Percentiles rank a stretch among this genome's conserved stretches.
phyloP scores from a whole-genome alignment of 2,888 invertebrate genomes.

The Drosophila setosimentum region DNA sequence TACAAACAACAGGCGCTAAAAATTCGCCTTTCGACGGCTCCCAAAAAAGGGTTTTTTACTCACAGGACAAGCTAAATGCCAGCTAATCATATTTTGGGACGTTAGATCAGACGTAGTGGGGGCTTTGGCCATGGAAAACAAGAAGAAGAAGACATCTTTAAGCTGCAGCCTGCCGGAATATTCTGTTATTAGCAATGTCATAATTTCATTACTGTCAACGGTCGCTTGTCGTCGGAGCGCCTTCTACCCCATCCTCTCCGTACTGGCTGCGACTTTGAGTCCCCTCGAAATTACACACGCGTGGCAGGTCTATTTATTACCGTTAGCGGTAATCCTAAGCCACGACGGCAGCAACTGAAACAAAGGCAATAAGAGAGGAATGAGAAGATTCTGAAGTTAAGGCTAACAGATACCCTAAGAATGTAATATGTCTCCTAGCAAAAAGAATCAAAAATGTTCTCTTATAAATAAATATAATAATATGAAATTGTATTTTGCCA shows the following conservation, averaged over 20 bases:
- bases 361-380: constrained; percentile 58
- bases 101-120: constrained; percentile 21
- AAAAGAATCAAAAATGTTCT: not conserved
- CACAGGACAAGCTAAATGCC: constrained; percentile 64
- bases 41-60: constrained; percentile 62
- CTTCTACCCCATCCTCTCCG: constrained; percentile 3
- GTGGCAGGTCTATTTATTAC: constrained; percentile 77
- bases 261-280: constrained; percentile 22
- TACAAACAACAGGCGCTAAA: constrained; percentile 63
- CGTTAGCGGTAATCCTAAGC: constrained; percentile 79
- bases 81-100: constrained; percentile 75
- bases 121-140: not conserved
- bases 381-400: not conserved
- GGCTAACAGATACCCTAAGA: constrained; percentile 39
- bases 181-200: constrained; percentile 78
- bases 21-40: constrained; percentile 32
- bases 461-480: not conserved
- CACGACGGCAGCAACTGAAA: constrained; percentile 52
- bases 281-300: constrained; percentile 75
- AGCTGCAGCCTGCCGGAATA: constrained; percentile 58
- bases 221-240: constrained; percentile 43
- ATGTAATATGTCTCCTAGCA: not conserved
- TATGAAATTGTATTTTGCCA: not conserved
- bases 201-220: constrained; percentile 82
- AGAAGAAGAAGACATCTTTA: constrained; percentile 51